These are phyloP conservation scores for Enteromius radiatus DNA, from an alignment of 2,797 vertebrate genomes.

Conservation along the genomic window DNA sequence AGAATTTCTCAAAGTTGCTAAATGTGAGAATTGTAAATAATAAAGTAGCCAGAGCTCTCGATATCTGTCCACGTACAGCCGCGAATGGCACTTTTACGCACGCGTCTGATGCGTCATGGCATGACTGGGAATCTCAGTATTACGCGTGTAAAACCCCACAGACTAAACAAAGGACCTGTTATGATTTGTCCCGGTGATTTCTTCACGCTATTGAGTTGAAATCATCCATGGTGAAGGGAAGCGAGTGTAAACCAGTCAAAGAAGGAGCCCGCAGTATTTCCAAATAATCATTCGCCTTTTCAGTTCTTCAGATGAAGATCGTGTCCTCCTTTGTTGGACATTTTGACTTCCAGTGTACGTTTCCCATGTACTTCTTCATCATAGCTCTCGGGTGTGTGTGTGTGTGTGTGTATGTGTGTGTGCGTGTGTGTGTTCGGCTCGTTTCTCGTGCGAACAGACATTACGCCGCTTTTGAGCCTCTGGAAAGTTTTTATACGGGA, in stretches of 20 bases:
- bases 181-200: conserved; percentile 39
- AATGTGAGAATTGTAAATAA: conserved; percentile 30
- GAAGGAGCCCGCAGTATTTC: conserved; percentile 30
- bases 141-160: conserved; percentile 52
- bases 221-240: conserved; percentile 60
- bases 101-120: conserved; percentile 60
- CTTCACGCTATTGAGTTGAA: conserved; percentile 42
- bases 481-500: conserved; percentile 80
- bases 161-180: conserved; percentile 44
- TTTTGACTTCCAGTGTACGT: conserved; percentile 58
- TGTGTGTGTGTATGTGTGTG: conserved; percentile 32
- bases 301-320: conserved; percentile 52
- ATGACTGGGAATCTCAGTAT: conserved; percentile 56
- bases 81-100: conserved; percentile 54
- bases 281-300: conserved; percentile 56
- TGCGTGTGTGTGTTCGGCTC: conserved; percentile 55
- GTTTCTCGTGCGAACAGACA: conserved; percentile 77
- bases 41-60: conserved; percentile 42
- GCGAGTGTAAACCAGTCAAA: conserved; percentile 25
- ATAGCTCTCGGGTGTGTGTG: conserved; percentile 56
- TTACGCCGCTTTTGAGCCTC: conserved; percentile 68
- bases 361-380: conserved; percentile 60
- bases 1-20: conserved; percentile 9
- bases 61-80: conserved; percentile 53
- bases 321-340: conserved; percentile 43